phyloP scores from a whole-genome alignment of 1,140 invertebrate species.

The Lineus longissimus region DNA sequence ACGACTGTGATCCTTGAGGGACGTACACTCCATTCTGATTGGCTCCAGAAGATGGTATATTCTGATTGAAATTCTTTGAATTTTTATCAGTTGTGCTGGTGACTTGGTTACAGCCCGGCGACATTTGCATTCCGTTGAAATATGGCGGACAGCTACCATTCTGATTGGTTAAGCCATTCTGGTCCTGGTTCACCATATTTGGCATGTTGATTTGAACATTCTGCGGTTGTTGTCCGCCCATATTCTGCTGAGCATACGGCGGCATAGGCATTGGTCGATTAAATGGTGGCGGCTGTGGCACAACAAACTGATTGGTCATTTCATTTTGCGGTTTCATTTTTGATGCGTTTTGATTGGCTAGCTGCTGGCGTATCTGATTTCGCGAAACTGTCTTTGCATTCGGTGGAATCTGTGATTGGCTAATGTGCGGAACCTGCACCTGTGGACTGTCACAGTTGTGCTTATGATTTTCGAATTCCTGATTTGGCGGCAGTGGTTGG shows the following conservation, averaged over 20 bases:
- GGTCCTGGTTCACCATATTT: background rate
- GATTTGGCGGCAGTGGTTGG: conserved; percentile 10
- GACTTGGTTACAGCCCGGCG: conserved; percentile 54
- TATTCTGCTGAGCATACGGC: conserved; percentile 9
- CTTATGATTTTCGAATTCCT: conserved; percentile 20
- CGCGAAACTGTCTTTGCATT: conserved; percentile 36
- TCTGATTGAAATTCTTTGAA: no score
- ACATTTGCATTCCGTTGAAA: conserved; percentile 35
- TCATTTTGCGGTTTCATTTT: background rate
- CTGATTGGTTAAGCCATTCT: background rate
- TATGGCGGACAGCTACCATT: conserved; percentile 7
- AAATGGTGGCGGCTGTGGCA: background rate
- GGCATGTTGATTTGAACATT: background rate
- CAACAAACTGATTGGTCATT: background rate
- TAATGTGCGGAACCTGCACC: conserved; percentile 52
- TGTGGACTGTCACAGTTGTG: conserved; percentile 41
- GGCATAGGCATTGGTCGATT: conserved; percentile 13
- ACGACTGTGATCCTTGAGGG: conserved; percentile 10
- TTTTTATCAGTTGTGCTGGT: conserved; percentile 50
- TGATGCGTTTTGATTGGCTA: background rate
- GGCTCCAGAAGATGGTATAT: no score
- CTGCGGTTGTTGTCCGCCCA: background rate
- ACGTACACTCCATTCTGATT: background rate
- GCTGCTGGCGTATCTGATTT: background rate
- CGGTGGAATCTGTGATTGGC: conserved; percentile 49